Evolutionary conservation across 2,797 vertebrate genomes (phyloP), one percentile per base, ranked within the genome.

Genomic region (Buphagus erythrorhynchus): DNA sequence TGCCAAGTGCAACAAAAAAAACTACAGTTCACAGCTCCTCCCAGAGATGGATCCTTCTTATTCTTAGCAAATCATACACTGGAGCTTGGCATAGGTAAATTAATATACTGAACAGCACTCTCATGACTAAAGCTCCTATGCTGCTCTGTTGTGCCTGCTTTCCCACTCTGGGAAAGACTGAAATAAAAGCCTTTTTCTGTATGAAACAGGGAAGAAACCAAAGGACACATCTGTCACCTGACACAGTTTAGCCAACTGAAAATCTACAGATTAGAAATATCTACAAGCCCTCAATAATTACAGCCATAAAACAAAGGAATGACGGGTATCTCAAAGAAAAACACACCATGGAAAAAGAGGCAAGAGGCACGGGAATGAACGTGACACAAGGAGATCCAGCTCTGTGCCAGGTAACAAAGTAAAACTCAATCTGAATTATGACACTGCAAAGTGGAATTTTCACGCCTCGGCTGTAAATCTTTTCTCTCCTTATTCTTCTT

Each of bases 301-400:
- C 15, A 36, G 31, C 18, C 24, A 29, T 16, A 52, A 73, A 78
- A 5, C 43, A 58, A 75, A 74, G 20, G 13, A 18, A 72, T 46
- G 20, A 6, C 5, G 1, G 1, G 8, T 16, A 28, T 22, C 22
- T 45, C 20, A 42, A 52, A n/a, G 6, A 5, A 57, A 65, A 40
- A 31, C 1, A 16, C 10, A 26, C 22, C 9, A 3, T 0, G 11
- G 18, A 33, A 58, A 69, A 63, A 62, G 58, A 54, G 6, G 5
- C 5, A 48, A 86, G 40, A 66, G 8, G 33, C 51, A 58, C 0
- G 0, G 24, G 15, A 59, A 68, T 2, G 7, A 29, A 13, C 6
- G 1, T 4, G 20, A 43, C 36, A 24, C 2, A 28, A 72, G 43
- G 48, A 52, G 5, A 28, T 4, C 3, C 40, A 28, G 16, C 48